A percentile compares a stretch with the other conserved stretches of the same genome.
Conservation (phyloP, 1,140 invertebrate genomes). For the Trichonephila clavata region DNA sequence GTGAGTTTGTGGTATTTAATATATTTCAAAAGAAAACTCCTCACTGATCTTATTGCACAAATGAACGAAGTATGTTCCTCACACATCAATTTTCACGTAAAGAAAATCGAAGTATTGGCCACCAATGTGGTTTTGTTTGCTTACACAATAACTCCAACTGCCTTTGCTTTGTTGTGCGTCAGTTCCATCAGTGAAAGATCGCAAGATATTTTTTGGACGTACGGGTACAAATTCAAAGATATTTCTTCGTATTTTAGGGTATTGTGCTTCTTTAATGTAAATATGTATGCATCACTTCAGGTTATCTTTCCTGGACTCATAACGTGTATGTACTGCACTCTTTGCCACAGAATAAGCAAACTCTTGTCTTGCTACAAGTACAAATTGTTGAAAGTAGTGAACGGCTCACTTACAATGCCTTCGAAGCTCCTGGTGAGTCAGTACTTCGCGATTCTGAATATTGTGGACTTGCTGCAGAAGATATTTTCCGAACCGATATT, state of each 20-base stretch:
- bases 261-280: conserved; percentile 5
- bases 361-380: neutral
- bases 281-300: neutral
- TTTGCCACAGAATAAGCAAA: conserved; percentile 4
- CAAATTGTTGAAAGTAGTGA: neutral
- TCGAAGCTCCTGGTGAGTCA: neutral
- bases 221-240: conserved; percentile 3
- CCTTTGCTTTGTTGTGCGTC: neutral
- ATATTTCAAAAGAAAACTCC: neutral
- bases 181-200: neutral
- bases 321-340: neutral
- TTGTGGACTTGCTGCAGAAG: neutral
- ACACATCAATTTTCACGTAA: neutral
- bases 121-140: too few species aligned
- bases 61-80: neutral
- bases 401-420: neutral
- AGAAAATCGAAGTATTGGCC: too few species aligned
- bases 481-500: conserved; percentile 37
- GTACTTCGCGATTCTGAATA: neutral
- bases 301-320: conserved; percentile 11
- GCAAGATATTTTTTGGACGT: conserved; percentile 41
- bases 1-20: conserved; percentile 36
- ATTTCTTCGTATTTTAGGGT: neutral
- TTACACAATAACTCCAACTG: too few species aligned
- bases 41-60: neutral